Conservation (phyloP, 2,797 vertebrate species). For the Champsocephalus gunnari region DNA sequence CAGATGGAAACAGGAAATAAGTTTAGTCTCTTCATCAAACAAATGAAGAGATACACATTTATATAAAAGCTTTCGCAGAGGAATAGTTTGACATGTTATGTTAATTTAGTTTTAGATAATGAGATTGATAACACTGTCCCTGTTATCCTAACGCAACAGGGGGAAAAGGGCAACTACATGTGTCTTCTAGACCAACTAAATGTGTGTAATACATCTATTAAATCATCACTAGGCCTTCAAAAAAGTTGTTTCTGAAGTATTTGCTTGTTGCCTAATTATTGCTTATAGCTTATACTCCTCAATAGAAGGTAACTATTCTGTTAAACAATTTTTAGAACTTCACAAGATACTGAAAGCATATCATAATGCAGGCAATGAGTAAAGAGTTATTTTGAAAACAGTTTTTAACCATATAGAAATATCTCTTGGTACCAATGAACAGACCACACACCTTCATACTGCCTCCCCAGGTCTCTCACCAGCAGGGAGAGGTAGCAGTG, state of each 20-base stretch:
- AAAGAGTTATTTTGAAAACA: not conserved
- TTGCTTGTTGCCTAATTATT: too few relatives aligned
- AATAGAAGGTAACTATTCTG: too few relatives aligned
- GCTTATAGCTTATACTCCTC: too few relatives aligned
- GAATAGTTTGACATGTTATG: not conserved
- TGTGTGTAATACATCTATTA: not conserved
- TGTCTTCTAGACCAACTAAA: not conserved
- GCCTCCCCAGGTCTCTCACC: conserved; percentile 89
- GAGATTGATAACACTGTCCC: too few relatives aligned
- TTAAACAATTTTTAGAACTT: too few relatives aligned
- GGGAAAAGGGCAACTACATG: not conserved
- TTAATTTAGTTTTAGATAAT: not conserved
- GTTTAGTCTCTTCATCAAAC: not conserved
- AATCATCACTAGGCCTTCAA: not conserved
- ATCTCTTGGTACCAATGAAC: not conserved
- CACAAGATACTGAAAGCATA: too few relatives aligned
- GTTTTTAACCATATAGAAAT: not conserved
- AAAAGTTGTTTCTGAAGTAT: too few relatives aligned
- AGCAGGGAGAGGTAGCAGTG: conserved; percentile 92
- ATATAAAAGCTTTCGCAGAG: not conserved
- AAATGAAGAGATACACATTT: not conserved
- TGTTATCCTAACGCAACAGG: too few relatives aligned
- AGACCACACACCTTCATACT: conserved; percentile 83
- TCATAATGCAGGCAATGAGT: too few relatives aligned
- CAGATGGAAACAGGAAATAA: conserved; percentile 29